Conservation (phyloP, 2,797 vertebrate genomes). For the Rachycentron canadum region DNA sequence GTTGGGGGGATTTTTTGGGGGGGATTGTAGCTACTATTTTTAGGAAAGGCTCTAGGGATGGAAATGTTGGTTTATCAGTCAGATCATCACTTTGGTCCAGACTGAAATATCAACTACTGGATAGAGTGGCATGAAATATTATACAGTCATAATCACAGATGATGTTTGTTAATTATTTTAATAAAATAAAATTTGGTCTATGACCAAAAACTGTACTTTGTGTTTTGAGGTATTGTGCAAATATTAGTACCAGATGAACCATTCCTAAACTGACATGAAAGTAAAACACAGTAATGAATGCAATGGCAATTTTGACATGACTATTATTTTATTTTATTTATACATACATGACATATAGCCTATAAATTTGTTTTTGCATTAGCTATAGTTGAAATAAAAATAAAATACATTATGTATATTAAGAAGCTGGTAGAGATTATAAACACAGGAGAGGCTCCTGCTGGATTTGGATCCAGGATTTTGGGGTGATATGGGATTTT, state of each 20-base stretch:
- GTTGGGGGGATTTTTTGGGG: background rate
- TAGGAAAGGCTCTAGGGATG: background rate
- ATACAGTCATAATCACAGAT: no score
- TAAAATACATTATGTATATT: background rate
- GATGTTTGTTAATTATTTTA: no score
- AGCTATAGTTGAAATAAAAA: background rate
- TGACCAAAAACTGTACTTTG: background rate
- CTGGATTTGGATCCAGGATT: slow-evolving; percentile 23
- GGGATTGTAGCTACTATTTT: background rate
- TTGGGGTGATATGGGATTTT: background rate
- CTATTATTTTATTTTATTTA: background rate
- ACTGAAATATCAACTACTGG: no score
- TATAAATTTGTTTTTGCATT: background rate
- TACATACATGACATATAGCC: background rate
- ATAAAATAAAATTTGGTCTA: no score
- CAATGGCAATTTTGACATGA: background rate
- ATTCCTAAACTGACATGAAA: background rate
- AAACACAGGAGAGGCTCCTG: slow-evolving; percentile 12
- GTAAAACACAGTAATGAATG: background rate
- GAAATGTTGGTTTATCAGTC: background rate
- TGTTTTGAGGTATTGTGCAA: background rate
- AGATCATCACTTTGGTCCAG: background rate
- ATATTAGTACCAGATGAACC: background rate
- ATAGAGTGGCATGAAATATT: no score
- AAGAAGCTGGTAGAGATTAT: background rate